Percentiles rank a stretch among this genome's conserved stretches.
Evolutionary conservation across 2,113 vertebrate species (phyloP).

Genomic region (Sphyrna mokarran): DNA sequence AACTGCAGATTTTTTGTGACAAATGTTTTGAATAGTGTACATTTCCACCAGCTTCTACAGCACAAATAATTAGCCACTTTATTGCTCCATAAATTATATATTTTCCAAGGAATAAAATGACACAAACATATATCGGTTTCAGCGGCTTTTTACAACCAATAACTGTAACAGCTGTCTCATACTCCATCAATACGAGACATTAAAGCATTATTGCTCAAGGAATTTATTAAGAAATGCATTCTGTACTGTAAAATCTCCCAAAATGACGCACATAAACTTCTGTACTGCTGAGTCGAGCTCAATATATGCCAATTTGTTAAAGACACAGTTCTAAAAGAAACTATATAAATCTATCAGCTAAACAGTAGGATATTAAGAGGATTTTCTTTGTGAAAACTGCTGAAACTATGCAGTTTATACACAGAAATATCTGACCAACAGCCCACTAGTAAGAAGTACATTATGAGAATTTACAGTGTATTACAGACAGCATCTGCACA

Average conservation of each 20-base stretch:
- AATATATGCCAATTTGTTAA: constrained; percentile 18
- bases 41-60: constrained; percentile 18
- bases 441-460: neutral
- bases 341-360: neutral
- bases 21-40: constrained; percentile 27
- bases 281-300: constrained; percentile 25
- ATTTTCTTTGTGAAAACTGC: neutral
- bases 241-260: constrained; percentile 1
- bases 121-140: constrained; percentile 31
- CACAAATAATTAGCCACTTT: constrained; percentile 33
- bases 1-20: neutral
- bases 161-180: constrained; percentile 23
- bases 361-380: neutral
- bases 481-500: neutral
- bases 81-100: constrained; percentile 33
- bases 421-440: neutral
- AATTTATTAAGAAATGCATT: constrained; percentile 31
- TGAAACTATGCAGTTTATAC: neutral
- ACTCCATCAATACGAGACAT: constrained; percentile 14
- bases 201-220: constrained; percentile 27
- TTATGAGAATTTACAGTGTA: neutral
- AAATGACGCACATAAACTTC: constrained; percentile 24
- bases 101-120: constrained; percentile 31
- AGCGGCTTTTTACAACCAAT: constrained; percentile 28
- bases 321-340: neutral